phyloP scores from a whole-genome alignment of 2,113 vertebrate species.

The Phyllostomus discolor region DNA sequence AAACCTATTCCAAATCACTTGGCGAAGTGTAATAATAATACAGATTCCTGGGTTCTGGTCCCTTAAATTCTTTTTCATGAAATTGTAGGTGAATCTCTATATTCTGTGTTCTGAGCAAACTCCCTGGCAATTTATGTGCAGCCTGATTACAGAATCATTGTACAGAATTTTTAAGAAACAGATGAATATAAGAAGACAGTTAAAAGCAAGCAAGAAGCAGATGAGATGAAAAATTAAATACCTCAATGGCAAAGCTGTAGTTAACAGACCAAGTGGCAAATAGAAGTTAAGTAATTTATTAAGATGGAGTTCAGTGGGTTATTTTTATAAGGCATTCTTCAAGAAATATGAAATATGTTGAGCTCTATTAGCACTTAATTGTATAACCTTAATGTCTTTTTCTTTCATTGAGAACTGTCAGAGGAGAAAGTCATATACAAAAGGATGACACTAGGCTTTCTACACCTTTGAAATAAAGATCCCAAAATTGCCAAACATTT shows the following conservation, averaged over 20 bases:
- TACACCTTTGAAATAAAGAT: background rate
- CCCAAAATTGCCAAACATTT: background rate
- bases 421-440: background rate
- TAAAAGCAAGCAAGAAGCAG: background rate
- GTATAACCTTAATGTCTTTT: background rate
- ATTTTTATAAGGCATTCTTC: constrained; percentile 17
- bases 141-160: background rate
- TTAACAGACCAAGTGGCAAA: background rate
- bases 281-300: background rate
- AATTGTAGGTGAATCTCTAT: background rate
- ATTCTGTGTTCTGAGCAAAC: background rate
- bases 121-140: background rate
- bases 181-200: background rate
- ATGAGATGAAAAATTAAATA: constrained; percentile 12
- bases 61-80: background rate
- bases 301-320: background rate
- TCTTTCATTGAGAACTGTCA: background rate
- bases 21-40: background rate
- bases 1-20: background rate
- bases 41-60: background rate
- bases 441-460: background rate
- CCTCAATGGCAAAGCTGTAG: background rate
- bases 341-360: background rate
- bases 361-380: background rate
- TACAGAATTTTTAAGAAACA: background rate